Evolutionary conservation across 2,797 vertebrate genomes (phyloP).

Genomic region (Harpagifer antarcticus): DNA sequence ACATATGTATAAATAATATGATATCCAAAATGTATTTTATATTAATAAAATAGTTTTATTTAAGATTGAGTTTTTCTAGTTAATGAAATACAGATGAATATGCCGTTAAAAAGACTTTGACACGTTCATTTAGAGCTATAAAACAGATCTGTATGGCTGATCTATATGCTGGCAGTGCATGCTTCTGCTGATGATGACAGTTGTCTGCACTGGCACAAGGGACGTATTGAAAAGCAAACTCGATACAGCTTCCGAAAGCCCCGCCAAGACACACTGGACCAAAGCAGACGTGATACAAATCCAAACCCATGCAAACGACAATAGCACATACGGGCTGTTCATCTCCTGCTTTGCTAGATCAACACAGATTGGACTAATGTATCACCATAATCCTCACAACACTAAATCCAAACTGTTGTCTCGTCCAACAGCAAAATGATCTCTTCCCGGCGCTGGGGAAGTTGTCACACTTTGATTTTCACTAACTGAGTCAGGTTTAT

Average conservation of each 20-base stretch:
- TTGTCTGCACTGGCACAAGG: constrained; percentile 38
- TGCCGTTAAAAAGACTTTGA: constrained; percentile 30
- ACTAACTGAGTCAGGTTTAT: constrained; percentile 60
- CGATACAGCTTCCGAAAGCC: constrained; percentile 44
- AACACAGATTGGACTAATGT: constrained; percentile 76
- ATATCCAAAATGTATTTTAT: background rate
- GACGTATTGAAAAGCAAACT: constrained; percentile 59
- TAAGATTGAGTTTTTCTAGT: constrained; percentile 1
- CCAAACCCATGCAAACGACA: constrained; percentile 60
- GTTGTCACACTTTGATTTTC: constrained; percentile 57
- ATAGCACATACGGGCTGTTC: constrained; percentile 72
- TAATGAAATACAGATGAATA: constrained; percentile 15
- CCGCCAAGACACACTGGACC: constrained; percentile 66
- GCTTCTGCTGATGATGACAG: constrained; percentile 46
- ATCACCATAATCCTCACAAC: constrained; percentile 69
- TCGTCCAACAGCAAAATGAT: constrained; percentile 55
- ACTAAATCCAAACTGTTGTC: constrained; percentile 51
- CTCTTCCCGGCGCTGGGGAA: constrained; percentile 38
- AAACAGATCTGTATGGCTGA: constrained; percentile 26
- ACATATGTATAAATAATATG: too few species aligned
- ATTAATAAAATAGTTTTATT: background rate
- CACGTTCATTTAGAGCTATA: constrained; percentile 4
- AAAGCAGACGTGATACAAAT: constrained; percentile 62
- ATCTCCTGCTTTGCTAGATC: constrained; percentile 73
- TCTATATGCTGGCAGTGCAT: constrained; percentile 34